Conservation (phyloP, 2,113 vertebrate species). For the Thamnophis sirtalis region DNA sequence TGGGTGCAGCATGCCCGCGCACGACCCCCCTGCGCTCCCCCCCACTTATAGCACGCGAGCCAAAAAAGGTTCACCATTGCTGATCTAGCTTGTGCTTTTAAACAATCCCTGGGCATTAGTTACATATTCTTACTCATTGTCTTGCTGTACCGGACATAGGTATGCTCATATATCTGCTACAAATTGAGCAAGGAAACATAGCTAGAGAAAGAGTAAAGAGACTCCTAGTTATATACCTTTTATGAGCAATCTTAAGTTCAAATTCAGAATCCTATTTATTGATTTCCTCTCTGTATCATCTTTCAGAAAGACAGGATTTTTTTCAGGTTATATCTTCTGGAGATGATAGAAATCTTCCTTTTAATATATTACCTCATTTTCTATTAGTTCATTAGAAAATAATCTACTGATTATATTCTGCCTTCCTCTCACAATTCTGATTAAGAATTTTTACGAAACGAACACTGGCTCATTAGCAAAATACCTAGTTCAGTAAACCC, state of each 20-base stretch:
- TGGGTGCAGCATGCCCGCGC: too few species aligned
- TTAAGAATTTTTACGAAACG: slow-evolving; percentile 45
- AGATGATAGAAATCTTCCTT: slow-evolving; percentile 55
- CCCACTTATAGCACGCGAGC: too few species aligned
- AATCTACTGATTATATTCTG: slow-evolving; percentile 51
- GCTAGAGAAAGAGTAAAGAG: background rate
- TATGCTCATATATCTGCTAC: background rate
- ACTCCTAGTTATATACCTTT: background rate
- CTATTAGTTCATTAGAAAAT: slow-evolving; percentile 53
- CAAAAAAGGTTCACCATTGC: too few species aligned
- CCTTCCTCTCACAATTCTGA: slow-evolving; percentile 51
- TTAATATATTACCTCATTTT: slow-evolving; percentile 57
- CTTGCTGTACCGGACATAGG: background rate
- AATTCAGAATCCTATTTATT: slow-evolving; percentile 11
- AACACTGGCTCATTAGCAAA: slow-evolving; percentile 47
- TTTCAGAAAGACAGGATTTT: slow-evolving; percentile 58
- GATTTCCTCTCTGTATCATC: slow-evolving; percentile 41
- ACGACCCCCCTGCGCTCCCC: too few species aligned
- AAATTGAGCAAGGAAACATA: background rate
- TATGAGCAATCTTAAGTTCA: slow-evolving; percentile 2
- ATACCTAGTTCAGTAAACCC: slow-evolving; percentile 38
- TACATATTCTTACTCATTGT: background rate
- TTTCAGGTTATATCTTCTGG: slow-evolving; percentile 47
- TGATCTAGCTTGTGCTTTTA: background rate
- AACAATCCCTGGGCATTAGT: background rate